A percentile compares a stretch with the other conserved stretches of the same genome.
phyloP scores from a whole-genome alignment of 2,113 vertebrate genomes.

The Bufo bufo region DNA sequence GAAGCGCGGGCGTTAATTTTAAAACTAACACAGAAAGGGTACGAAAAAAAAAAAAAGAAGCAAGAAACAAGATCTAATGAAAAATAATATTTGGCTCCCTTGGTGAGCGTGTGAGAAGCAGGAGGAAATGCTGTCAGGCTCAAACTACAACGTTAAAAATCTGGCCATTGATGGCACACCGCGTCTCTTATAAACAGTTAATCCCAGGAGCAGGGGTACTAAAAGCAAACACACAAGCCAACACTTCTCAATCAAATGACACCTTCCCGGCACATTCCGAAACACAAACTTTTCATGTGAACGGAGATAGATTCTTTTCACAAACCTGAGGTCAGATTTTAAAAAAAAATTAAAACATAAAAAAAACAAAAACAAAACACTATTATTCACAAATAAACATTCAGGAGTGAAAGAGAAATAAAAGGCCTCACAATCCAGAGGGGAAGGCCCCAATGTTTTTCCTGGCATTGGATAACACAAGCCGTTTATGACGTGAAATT shows the following conservation, averaged over 20 bases:
- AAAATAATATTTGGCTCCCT: conserved; percentile 51
- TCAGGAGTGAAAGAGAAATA: conserved; percentile 70
- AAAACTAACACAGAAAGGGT: neutral
- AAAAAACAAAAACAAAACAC: conserved; percentile 61
- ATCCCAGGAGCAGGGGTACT: conserved; percentile 74
- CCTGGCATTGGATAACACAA: conserved; percentile 83
- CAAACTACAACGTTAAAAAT: conserved; percentile 73
- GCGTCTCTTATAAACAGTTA: conserved; percentile 72
- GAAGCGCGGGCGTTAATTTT: conserved; percentile 24
- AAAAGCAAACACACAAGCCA: conserved; percentile 80
- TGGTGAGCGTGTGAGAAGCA: conserved; percentile 59
- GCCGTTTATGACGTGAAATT: conserved; percentile 78
- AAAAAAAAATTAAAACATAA: no score
- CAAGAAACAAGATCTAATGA: conserved; percentile 56
- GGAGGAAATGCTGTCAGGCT: conserved; percentile 76
- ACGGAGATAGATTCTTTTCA: conserved; percentile 80
- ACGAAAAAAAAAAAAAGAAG: neutral
- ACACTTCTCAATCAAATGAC: conserved; percentile 79
- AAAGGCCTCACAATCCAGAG: conserved; percentile 68
- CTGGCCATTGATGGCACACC: conserved; percentile 70
- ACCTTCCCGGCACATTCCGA: conserved; percentile 75
- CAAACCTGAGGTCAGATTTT: conserved; percentile 79
- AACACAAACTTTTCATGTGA: conserved; percentile 77
- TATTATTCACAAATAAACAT: conserved; percentile 87
- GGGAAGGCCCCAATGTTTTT: conserved; percentile 79